A percentile compares a stretch with the other conserved stretches of the same genome.
These are phyloP conservation scores for Caerostris extrusa DNA, from an alignment of 1,140 invertebrate genomes.

Conservation along the genomic window DNA sequence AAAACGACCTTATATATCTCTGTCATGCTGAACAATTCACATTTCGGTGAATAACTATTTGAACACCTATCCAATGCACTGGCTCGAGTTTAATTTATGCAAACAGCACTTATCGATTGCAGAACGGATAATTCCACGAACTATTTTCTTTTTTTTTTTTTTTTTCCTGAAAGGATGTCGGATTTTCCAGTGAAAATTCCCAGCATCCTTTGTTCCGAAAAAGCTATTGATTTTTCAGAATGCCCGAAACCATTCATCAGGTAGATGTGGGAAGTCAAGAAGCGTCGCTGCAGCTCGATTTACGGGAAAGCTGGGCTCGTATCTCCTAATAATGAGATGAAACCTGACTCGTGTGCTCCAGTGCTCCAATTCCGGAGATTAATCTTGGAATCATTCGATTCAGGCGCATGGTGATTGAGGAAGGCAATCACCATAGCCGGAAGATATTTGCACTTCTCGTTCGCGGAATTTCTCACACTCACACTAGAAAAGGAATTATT, in stretches of 20 bases:
- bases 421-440: background rate
- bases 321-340: slow-evolving; percentile 9
- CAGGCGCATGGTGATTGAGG: background rate
- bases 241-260: slow-evolving; percentile 12
- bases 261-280: background rate
- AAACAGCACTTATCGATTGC: too few relatives aligned
- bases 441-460: background rate
- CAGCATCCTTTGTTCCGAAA: background rate
- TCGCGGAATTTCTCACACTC: too few relatives aligned
- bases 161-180: too few relatives aligned
- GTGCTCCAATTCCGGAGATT: background rate
- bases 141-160: too few relatives aligned
- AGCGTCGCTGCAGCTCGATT: background rate
- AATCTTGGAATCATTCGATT: background rate
- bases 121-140: too few relatives aligned
- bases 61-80: too few relatives aligned
- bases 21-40: too few relatives aligned
- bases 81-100: too few relatives aligned
- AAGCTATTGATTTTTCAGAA: background rate
- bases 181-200: too few relatives aligned
- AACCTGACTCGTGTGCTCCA: background rate
- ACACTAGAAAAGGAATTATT: too few relatives aligned
- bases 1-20: too few relatives aligned
- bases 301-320: background rate
- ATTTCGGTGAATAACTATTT: too few relatives aligned